Base-by-base conservation (phyloP, 2,113 vertebrate species). In the Gavialis gangeticus region DNA sequence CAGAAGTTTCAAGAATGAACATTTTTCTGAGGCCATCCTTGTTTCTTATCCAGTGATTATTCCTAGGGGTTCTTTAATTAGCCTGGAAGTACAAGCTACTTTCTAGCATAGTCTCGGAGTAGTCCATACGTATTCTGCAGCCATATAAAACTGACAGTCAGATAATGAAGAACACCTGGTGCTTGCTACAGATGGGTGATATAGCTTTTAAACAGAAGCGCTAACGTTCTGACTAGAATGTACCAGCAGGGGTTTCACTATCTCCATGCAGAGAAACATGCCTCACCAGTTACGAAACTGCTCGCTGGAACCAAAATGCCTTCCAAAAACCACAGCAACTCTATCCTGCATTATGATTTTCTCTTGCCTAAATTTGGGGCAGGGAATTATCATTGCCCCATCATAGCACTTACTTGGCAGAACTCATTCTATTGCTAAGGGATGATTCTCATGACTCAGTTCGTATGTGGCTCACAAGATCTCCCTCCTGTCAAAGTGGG, bases 1-100 rank as follows among this genome's bases (percentile, higher is more conserved):
- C 11, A 56, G 12, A 25, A 75, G 1, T 28, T 87, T 4, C 46
- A 71, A 34, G 54, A 58, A 19, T 66, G 14, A 30, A 86, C 82
- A 4, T 15, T 5, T 12, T 2, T 4, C 30, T 89, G 87, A 73
- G 79, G 27, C 69, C 60, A 69, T 12, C 19, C n/a, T 77, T 66
- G 67, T 55, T 22, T n/a, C 66, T 25, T 83, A 37, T 37, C 46
- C 0, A 0, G 28, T 37, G 58, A 58, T 4, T 1, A 27, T 58
- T 77, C 73, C 19, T 11, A 5, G 66, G 3, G 12, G 0, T 3
- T 58, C 56, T 16, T 62, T 15, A 37, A 71, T 37, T 71, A 46
- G 34, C 6, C 12, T 73, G 69, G 34, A 37, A 73, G 24, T 73
- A 19, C 24, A 71, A 37, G 21, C 12, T 22, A 19, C 24, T 5